These are phyloP conservation scores for Prunella himalayana DNA, from an alignment of 2,113 vertebrate species.

Conservation along the genomic window DNA sequence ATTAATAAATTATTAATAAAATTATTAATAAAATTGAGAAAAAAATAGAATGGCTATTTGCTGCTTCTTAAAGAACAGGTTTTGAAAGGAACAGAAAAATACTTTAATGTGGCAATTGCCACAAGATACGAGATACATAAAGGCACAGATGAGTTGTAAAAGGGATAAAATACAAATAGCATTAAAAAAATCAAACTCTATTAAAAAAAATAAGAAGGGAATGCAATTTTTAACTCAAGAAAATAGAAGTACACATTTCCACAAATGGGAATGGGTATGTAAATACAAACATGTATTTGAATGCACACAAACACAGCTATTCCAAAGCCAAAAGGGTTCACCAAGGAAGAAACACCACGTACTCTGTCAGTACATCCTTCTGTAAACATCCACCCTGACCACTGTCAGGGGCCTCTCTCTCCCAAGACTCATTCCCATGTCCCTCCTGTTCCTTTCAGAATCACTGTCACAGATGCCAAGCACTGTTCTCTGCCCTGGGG, in stretches of 20 bases:
- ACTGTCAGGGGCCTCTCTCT: background rate
- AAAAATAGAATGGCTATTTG: background rate
- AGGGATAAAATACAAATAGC: background rate
- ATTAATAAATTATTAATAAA: background rate
- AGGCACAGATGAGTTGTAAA: background rate
- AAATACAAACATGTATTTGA: background rate
- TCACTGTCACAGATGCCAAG: background rate
- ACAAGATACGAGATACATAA: background rate
- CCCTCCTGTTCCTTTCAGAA: background rate
- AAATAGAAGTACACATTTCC: background rate
- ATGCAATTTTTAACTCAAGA: background rate
- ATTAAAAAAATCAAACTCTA: background rate
- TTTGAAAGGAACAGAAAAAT: background rate
- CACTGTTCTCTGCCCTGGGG: background rate
- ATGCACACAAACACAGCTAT: background rate
- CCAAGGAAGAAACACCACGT: background rate
- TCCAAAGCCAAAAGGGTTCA: background rate
- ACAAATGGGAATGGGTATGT: background rate
- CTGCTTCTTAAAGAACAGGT: background rate
- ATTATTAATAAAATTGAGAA: background rate
- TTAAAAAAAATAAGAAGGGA: background rate
- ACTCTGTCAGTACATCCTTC: background rate
- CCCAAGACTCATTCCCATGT: background rate
- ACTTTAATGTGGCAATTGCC: background rate
- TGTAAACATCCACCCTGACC: background rate